Percentiles rank a stretch among this genome's conserved stretches.
These are phyloP conservation scores for Hanleya hanleyi DNA, from an alignment of 2,888 invertebrate species.

Conservation along the genomic window DNA sequence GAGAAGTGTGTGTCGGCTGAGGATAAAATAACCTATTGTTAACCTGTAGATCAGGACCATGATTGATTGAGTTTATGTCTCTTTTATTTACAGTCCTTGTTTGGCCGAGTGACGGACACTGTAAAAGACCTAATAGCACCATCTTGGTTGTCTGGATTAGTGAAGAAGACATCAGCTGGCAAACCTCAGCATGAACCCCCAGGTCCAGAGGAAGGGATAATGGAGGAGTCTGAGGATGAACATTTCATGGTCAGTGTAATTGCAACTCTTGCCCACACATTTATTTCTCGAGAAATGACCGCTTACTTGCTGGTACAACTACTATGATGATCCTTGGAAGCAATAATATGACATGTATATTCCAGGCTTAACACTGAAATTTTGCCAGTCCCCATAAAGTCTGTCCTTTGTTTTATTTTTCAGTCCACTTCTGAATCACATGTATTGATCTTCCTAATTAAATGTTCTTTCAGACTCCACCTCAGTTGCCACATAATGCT, in stretches of 20 bases:
- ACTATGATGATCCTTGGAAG: too few relatives aligned
- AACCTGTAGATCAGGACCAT: too few relatives aligned
- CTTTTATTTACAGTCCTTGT: conserved; percentile 50
- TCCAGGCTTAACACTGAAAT: too few relatives aligned
- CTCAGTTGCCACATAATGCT: conserved; percentile 14
- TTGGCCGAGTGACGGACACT: conserved; percentile 59
- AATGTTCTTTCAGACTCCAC: conserved; percentile 25
- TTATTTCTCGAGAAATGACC: too few relatives aligned
- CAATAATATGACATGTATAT: too few relatives aligned
- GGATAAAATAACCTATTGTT: too few relatives aligned
- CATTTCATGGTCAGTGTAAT: conserved; percentile 24
- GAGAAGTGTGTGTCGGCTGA: too few relatives aligned
- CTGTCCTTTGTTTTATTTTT: neutral
- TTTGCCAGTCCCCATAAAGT: too few relatives aligned
- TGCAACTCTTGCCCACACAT: too few relatives aligned
- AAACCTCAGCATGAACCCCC: conserved; percentile 6
- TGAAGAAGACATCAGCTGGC: conserved; percentile 36
- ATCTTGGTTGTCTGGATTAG: conserved; percentile 58
- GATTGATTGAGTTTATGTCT: too few relatives aligned
- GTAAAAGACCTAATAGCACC: conserved; percentile 61
- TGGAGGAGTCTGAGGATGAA: conserved; percentile 19
- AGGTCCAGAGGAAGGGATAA: conserved; percentile 23
- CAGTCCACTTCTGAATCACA: neutral
- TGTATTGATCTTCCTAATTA: neutral
- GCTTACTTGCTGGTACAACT: too few relatives aligned